phyloP scores from a whole-genome alignment of 1,140 invertebrate species.

The Dufourea novaeangliae region DNA sequence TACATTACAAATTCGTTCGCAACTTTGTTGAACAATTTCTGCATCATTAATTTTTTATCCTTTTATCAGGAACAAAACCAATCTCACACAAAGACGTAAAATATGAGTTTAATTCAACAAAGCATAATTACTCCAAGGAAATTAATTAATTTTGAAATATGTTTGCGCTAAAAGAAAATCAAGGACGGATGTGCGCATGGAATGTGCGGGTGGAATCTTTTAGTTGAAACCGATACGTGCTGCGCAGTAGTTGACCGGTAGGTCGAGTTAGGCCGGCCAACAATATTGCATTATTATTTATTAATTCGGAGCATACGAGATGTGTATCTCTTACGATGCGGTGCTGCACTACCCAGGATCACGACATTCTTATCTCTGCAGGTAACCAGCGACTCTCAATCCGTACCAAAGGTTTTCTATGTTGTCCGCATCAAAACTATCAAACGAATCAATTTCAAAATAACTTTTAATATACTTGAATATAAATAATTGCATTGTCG shows the following conservation, averaged over 20 bases:
- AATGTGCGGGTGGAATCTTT: conserved; percentile 27
- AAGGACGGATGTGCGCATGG: not conserved
- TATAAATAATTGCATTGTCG: not conserved
- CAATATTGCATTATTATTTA: conserved; percentile 81
- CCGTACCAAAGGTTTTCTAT: conserved; percentile 30
- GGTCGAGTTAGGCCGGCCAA: conserved; percentile 70
- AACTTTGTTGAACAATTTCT: too few relatives aligned
- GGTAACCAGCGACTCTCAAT: conserved; percentile 64
- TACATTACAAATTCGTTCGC: too few relatives aligned
- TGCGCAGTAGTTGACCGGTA: conserved; percentile 59
- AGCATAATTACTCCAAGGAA: too few relatives aligned
- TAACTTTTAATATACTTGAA: not conserved
- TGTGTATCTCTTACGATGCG: conserved; percentile 74
- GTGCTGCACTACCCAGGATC: conserved; percentile 69
- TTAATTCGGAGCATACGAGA: conserved; percentile 79
- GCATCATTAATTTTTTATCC: too few relatives aligned
- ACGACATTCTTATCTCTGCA: conserved; percentile 78
- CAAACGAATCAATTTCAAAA: not conserved
- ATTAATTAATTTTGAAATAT: not conserved
- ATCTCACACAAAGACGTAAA: too few relatives aligned
- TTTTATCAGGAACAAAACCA: too few relatives aligned
- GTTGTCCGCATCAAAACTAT: not conserved
- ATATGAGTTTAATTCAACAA: too few relatives aligned
- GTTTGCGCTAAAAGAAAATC: too few relatives aligned
- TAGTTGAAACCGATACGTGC: conserved; percentile 13